phyloP scores from a whole-genome alignment of 1,140 invertebrate species.

The Scaptomyza hsui region DNA sequence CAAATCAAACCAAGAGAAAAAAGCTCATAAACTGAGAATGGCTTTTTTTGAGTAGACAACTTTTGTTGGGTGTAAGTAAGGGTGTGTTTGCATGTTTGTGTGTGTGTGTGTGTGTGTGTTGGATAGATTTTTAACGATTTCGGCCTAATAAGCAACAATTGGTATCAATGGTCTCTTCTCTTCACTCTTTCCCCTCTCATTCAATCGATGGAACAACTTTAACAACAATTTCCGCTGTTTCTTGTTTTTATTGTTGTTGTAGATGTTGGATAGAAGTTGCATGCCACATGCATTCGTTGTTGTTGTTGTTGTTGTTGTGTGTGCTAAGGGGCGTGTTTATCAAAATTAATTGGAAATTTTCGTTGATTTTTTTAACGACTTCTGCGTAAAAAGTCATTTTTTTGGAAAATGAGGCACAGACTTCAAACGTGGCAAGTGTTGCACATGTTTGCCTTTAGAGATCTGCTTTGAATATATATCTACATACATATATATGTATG shows the following conservation, averaged over 20 bases:
- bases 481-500: conserved; percentile 19
- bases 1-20: conserved; percentile 38
- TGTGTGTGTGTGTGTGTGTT: conserved; percentile 27
- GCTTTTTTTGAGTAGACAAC: conserved; percentile 57
- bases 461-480: conserved; percentile 4
- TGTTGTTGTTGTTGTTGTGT: conserved; percentile 29
- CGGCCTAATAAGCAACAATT: conserved; percentile 78
- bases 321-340: conserved; percentile 62
- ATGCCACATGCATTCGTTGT: conserved; percentile 6
- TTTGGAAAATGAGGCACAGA: conserved; percentile 55
- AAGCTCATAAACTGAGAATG: conserved; percentile 67
- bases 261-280: not conserved
- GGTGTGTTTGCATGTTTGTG: conserved; percentile 11
- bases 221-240: conserved; percentile 69
- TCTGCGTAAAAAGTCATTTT: conserved; percentile 78
- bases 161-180: conserved; percentile 30
- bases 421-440: conserved; percentile 58
- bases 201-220: conserved; percentile 56
- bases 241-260: conserved; percentile 25
- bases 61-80: conserved; percentile 17
- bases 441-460: conserved; percentile 65
- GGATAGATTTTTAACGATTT: conserved; percentile 68
- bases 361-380: conserved; percentile 82
- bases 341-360: conserved; percentile 83
- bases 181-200: not conserved